Evolutionary conservation across 2,797 vertebrate species (phyloP).

Genomic region (Hydrophis major): DNA sequence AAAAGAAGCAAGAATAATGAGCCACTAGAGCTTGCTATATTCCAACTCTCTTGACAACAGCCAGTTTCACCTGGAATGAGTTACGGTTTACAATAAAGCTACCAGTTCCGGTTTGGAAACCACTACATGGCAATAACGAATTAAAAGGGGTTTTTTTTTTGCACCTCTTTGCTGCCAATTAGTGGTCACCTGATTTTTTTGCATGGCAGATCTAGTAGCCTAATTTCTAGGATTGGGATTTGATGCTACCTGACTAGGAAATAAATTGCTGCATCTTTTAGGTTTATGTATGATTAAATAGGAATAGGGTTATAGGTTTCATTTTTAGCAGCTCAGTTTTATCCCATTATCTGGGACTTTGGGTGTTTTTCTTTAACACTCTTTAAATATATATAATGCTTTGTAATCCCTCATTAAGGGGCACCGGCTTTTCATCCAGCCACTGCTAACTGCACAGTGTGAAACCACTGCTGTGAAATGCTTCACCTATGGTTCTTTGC

Average conservation of each 20-base stretch:
- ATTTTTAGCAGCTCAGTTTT: not conserved
- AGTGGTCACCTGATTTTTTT: not conserved
- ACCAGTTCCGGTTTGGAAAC: not conserved
- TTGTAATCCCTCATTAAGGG: not conserved
- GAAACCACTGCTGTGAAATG: not conserved
- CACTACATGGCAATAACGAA: not conserved
- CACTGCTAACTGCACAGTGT: not conserved
- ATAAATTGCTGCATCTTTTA: not conserved
- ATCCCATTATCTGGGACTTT: not conserved
- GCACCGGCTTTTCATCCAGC: not conserved
- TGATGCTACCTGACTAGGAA: not conserved
- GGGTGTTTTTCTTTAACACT: not conserved
- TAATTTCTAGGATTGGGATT: not conserved
- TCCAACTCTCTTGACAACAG: not conserved
- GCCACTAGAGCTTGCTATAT: not conserved
- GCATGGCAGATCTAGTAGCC: not conserved
- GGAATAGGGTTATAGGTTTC: not conserved
- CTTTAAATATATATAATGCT: not conserved
- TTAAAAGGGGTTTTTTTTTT: not conserved
- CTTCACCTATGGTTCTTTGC: not conserved
- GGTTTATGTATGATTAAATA: not conserved
- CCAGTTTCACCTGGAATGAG: not conserved
- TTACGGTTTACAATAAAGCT: not conserved
- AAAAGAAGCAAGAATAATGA: not conserved
- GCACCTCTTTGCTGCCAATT: not conserved